phyloP scores from a whole-genome alignment of 2,797 vertebrate species.

The Micrastur ruficollis region DNA sequence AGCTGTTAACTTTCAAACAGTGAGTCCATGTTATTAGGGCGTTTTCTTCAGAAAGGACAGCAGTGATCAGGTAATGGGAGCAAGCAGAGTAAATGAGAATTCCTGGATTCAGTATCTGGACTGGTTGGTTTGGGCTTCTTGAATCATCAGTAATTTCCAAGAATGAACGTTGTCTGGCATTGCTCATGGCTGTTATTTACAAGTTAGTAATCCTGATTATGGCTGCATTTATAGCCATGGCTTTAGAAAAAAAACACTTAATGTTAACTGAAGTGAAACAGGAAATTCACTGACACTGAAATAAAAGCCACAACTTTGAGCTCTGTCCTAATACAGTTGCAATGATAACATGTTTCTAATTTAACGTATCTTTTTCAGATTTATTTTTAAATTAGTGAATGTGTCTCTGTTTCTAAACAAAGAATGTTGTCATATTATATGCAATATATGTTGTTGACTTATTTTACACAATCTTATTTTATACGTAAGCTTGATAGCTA shows the following conservation, averaged over 20 bases:
- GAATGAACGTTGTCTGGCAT: background rate
- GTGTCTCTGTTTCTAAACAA: background rate
- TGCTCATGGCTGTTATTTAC: background rate
- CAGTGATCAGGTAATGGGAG: background rate
- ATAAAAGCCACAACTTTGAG: background rate
- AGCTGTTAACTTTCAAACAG: background rate
- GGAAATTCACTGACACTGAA: conserved; percentile 2
- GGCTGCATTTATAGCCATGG: background rate
- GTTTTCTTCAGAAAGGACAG: background rate
- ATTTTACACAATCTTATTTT: background rate
- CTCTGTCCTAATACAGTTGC: background rate
- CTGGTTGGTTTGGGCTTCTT: background rate
- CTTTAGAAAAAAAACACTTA: background rate
- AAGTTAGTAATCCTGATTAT: background rate
- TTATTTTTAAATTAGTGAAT: background rate
- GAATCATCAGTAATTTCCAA: background rate
- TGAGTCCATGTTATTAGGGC: background rate
- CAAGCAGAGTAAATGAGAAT: background rate
- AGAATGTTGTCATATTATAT: background rate
- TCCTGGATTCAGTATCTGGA: background rate
- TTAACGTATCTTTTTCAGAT: background rate
- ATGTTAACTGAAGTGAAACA: conserved; percentile 2
- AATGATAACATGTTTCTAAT: background rate
- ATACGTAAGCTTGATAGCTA: background rate
- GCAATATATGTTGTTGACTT: background rate